Conservation (phyloP, 2,888 invertebrate genomes). For the Standfussiana lucernea region DNA sequence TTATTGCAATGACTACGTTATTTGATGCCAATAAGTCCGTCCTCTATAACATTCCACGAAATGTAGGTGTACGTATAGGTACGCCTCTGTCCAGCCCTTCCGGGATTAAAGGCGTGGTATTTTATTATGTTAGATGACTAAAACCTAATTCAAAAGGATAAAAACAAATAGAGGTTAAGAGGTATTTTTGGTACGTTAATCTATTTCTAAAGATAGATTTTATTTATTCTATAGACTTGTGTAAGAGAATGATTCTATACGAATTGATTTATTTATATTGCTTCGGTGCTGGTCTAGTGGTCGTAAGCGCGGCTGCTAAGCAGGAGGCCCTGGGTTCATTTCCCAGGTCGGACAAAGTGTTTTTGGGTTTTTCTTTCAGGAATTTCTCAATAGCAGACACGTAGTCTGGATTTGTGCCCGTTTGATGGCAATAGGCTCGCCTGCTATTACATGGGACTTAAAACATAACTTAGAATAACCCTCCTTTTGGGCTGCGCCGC, state of each 20-base stretch:
- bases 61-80: background rate
- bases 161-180: background rate
- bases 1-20: too few relatives aligned
- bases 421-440: background rate
- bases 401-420: background rate
- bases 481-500: too few relatives aligned
- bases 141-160: background rate
- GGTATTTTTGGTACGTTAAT: background rate
- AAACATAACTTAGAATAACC: too few relatives aligned
- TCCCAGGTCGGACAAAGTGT: background rate
- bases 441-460: too few relatives aligned
- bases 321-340: background rate
- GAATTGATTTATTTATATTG: background rate
- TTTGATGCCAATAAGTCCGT: background rate
- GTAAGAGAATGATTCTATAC: background rate
- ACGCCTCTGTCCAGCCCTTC: background rate
- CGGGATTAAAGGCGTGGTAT: background rate
- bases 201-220: background rate
- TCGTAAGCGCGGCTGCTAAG: background rate
- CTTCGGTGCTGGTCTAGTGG: background rate
- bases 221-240: background rate
- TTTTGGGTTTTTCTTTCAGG: background rate
- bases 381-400: background rate
- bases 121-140: background rate
- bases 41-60: too few relatives aligned